Conservation (phyloP, 2,113 vertebrate species). For the Ceyx cyanopectus region DNA sequence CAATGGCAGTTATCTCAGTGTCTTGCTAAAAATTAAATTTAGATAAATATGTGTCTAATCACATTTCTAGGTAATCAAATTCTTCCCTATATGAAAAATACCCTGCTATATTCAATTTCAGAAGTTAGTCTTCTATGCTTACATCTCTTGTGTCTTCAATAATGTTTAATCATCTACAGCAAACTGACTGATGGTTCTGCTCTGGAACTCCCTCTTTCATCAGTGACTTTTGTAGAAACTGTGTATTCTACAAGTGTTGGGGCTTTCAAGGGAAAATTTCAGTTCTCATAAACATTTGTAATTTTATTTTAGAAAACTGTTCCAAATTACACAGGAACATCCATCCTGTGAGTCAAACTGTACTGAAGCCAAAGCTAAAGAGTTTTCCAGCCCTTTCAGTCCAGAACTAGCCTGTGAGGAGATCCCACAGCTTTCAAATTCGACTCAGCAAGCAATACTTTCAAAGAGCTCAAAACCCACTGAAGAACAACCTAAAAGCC, state of each 20-base stretch:
- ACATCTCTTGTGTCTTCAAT: not conserved
- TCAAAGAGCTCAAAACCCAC: not conserved
- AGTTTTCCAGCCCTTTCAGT: not conserved
- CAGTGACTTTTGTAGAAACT: not conserved
- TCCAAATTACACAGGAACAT: not conserved
- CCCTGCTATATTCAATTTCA: not conserved
- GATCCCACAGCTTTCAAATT: not conserved
- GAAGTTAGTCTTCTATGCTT: not conserved
- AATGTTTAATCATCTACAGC: not conserved
- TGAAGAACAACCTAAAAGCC: not conserved
- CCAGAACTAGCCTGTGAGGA: not conserved
- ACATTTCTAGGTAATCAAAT: not conserved
- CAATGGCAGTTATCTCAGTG: not conserved
- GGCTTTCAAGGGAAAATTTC: not conserved
- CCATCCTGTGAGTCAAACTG: not conserved
- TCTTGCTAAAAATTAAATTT: not conserved
- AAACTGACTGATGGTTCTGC: not conserved
- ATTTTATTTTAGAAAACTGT: not conserved
- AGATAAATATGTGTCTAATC: not conserved
- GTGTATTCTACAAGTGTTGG: not conserved
- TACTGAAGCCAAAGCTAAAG: not conserved
- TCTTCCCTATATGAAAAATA: not conserved
- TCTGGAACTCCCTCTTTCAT: not conserved
- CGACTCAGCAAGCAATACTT: accelerated
- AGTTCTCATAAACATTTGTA: not conserved